A percentile compares a stretch with the other conserved stretches of the same genome.
Evolutionary conservation across 2,113 vertebrate species (phyloP).

Genomic region (Halcyon malimbica): DNA sequence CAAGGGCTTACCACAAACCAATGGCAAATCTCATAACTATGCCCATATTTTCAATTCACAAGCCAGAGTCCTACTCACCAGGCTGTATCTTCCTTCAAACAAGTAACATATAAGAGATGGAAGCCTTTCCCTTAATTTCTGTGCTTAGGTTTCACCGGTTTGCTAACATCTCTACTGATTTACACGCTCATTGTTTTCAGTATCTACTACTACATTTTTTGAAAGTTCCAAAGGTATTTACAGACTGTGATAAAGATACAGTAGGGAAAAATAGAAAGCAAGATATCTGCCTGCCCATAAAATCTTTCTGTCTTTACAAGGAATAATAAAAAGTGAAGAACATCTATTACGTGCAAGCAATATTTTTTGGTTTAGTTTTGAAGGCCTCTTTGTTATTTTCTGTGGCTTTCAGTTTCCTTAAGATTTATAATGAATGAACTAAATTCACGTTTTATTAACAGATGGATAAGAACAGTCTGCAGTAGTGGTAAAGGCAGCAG

Average conservation of each 20-base stretch:
- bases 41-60: background rate
- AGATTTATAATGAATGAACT: background rate
- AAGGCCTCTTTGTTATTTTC: background rate
- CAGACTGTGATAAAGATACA: background rate
- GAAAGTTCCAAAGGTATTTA: background rate
- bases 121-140: background rate
- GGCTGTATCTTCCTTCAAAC: background rate
- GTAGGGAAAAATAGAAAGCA: background rate
- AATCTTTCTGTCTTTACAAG: background rate
- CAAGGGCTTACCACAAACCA: background rate
- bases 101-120: background rate
- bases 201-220: background rate
- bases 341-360: rapidly evolving
- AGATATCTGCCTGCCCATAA: background rate
- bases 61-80: background rate
- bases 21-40: background rate
- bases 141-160: background rate
- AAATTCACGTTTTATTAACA: background rate
- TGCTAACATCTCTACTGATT: background rate
- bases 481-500: background rate
- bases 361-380: background rate
- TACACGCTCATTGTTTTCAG: background rate
- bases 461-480: background rate
- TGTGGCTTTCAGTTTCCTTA: background rate
- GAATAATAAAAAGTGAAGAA: background rate